A percentile compares a stretch with the other conserved stretches of the same genome.
Evolutionary conservation across 2,888 invertebrate species (phyloP).

Genomic region (Odontothrips loti): DNA sequence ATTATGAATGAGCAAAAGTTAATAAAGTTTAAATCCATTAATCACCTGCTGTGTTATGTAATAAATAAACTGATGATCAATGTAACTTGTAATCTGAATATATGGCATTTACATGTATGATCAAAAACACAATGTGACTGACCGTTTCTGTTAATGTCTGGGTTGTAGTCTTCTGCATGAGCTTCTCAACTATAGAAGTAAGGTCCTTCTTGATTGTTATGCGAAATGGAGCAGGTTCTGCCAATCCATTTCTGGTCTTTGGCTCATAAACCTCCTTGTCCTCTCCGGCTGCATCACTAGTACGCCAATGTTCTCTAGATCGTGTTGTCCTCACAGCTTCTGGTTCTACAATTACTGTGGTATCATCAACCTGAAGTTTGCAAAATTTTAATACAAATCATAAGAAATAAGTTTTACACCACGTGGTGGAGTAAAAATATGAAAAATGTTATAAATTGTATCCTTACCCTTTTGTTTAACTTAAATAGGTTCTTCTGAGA

Average conservation of each 20-base stretch:
- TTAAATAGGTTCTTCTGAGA: neutral
- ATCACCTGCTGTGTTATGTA: too few relatives aligned
- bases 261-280: neutral
- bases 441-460: neutral
- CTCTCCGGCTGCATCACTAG: neutral
- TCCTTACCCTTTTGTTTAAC: neutral
- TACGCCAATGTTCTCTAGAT: slow-evolving; percentile 4
- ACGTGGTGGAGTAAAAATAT: neutral
- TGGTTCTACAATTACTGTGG: slow-evolving; percentile 32
- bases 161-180: neutral
- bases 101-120: too few relatives aligned
- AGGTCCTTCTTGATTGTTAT: slow-evolving; percentile 35
- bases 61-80: too few relatives aligned
- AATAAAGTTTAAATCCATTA: neutral
- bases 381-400: neutral
- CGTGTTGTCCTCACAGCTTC: slow-evolving; percentile 2
- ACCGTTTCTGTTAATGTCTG: neutral
- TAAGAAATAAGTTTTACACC: neutral
- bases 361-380: slow-evolving; percentile 33
- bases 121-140: neutral
- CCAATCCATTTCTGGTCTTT: neutral
- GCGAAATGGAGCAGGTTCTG: slow-evolving; percentile 31
- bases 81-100: too few relatives aligned
- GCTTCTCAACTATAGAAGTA: slow-evolving; percentile 34
- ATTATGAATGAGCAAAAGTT: neutral